Percentiles rank a stretch among this genome's conserved stretches.
Evolutionary conservation across 2,888 invertebrate genomes (phyloP).

Genomic region (Strigamia crassipes): DNA sequence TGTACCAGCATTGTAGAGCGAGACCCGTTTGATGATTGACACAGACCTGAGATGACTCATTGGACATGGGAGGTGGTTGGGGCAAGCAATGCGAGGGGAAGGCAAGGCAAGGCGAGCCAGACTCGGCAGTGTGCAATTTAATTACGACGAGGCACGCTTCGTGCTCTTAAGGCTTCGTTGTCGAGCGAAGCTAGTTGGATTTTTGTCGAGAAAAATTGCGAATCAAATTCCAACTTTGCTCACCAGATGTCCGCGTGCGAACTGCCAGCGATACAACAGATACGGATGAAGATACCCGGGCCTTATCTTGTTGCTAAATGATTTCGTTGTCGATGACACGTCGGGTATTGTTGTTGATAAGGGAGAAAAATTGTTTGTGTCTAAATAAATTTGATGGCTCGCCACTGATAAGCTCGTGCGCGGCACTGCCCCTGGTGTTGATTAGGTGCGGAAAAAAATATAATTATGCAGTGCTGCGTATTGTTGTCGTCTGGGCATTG

Average conservation of each 20-base stretch:
- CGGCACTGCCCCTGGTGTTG: not conserved
- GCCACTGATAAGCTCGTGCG: not conserved
- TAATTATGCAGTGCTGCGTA: not conserved
- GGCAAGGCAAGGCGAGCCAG: not conserved
- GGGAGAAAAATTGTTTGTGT: slow-evolving; percentile 27
- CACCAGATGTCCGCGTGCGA: too few species aligned
- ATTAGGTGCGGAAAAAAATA: slow-evolving; percentile 2
- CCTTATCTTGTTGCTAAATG: slow-evolving; percentile 7
- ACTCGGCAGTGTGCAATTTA: slow-evolving; percentile 13
- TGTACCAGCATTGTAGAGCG: not conserved
- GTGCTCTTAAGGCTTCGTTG: slow-evolving; percentile 15
- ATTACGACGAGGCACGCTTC: slow-evolving; percentile 17
- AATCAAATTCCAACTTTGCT: not conserved
- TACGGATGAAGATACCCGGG: not conserved
- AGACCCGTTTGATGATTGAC: slow-evolving; percentile 1
- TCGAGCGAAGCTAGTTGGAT: not conserved
- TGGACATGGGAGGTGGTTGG: not conserved
- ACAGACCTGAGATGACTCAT: slow-evolving; percentile 21
- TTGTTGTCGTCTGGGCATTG: not conserved
- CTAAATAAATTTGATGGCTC: not conserved
- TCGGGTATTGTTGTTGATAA: slow-evolving; percentile 28
- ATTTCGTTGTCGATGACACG: slow-evolving; percentile 24
- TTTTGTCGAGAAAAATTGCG: not conserved
- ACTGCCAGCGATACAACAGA: not conserved
- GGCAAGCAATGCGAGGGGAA: not conserved